Evolutionary conservation across 2,797 vertebrate species (phyloP).

Genomic region (Ctenopoma kingsleyae): DNA sequence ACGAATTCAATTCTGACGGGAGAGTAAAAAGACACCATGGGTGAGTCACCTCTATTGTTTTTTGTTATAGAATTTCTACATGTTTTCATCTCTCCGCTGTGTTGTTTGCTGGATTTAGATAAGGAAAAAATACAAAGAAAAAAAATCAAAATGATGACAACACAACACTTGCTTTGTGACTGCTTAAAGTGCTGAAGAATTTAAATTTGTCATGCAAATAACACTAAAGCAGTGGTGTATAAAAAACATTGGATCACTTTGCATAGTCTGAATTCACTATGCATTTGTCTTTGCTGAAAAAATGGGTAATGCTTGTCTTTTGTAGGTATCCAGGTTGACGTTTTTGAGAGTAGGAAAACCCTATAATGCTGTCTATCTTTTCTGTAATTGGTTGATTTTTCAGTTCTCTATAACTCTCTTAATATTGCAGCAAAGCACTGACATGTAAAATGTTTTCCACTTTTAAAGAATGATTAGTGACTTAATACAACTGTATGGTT

Average conservation of each 20-base stretch:
- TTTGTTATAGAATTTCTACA: background rate
- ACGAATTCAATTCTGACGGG: constrained; percentile 28
- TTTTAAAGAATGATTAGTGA: background rate
- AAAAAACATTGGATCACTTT: background rate
- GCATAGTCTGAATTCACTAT: background rate
- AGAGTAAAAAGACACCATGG: constrained; percentile 69
- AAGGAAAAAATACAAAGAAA: background rate
- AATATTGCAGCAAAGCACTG: background rate
- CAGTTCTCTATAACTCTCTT: background rate
- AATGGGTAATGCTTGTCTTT: background rate
- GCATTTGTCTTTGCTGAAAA: constrained; percentile 5
- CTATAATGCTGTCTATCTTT: background rate
- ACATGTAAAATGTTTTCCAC: constrained; percentile 1
- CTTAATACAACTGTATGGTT: background rate
- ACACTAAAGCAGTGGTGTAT: background rate
- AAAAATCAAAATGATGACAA: background rate
- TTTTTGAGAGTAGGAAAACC: background rate
- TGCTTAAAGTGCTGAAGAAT: background rate
- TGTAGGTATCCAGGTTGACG: background rate
- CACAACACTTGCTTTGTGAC: background rate
- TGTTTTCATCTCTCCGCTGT: constrained; percentile 2
- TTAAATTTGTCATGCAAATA: constrained; percentile 6
- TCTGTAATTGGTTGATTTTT: background rate
- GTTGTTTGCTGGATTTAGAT: background rate
- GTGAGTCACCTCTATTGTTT: constrained; percentile 71